Conservation (phyloP, 1,140 invertebrate genomes). For the Physella acuta region DNA sequence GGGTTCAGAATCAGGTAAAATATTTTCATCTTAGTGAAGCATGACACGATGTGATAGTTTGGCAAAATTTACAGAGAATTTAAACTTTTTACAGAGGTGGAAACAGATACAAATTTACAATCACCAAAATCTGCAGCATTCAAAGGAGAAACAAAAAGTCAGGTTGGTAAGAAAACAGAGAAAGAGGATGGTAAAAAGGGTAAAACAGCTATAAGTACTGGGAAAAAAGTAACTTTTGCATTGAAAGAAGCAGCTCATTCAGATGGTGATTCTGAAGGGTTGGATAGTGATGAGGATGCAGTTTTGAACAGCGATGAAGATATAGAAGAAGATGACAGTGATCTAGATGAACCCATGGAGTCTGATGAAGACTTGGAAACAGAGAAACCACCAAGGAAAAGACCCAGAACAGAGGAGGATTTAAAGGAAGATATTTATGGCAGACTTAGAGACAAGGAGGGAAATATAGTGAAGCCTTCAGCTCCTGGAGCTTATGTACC, state of each 20-base stretch:
- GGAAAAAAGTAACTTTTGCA: too few relatives aligned
- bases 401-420: constrained; percentile 43
- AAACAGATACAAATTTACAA: not conserved
- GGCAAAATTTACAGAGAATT: too few relatives aligned
- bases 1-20: constrained; percentile 11
- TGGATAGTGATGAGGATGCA: constrained; percentile 8
- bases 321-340: constrained; percentile 15
- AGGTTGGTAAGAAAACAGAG: too few relatives aligned
- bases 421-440: constrained; percentile 90
- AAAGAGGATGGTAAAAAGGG: too few relatives aligned
- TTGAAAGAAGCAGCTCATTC: too few relatives aligned
- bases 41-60: too few relatives aligned
- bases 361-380: constrained; percentile 12
- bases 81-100: constrained; percentile 9
- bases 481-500: constrained; percentile 73
- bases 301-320: constrained; percentile 24
- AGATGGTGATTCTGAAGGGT: too few relatives aligned
- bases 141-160: too few relatives aligned
- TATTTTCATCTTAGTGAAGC: not conserved
- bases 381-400: constrained; percentile 23
- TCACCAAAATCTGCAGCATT: not conserved
- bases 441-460: constrained; percentile 75
- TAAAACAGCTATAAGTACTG: too few relatives aligned
- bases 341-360: constrained; percentile 11
- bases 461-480: constrained; percentile 71